Conservation (phyloP, 2,797 vertebrate genomes). For the Chromis chromis region DNA sequence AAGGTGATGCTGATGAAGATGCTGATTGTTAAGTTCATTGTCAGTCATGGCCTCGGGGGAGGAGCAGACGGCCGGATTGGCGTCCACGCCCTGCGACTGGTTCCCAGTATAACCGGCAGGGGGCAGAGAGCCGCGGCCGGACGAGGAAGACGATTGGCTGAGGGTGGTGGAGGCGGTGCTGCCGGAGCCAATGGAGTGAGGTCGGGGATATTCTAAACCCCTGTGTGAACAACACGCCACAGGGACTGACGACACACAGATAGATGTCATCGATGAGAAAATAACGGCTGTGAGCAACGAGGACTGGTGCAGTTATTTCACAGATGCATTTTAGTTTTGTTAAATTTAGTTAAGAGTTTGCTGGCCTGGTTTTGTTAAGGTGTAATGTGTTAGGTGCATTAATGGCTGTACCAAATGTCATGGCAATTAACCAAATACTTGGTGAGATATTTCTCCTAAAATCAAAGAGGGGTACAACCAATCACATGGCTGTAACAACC, state of each 20-base stretch:
- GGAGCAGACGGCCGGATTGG: constrained; percentile 44
- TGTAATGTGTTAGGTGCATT: too few species aligned
- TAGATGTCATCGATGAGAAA: constrained; percentile 60
- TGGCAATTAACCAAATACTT: too few species aligned
- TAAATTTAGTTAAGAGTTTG: neutral
- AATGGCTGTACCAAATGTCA: too few species aligned
- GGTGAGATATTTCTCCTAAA: too few species aligned
- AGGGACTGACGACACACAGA: constrained; percentile 80
- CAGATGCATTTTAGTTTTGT: neutral
- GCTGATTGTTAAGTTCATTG: constrained; percentile 71
- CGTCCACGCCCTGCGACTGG: constrained; percentile 58
- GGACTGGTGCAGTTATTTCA: neutral
- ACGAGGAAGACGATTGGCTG: constrained; percentile 87
- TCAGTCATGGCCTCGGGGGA: constrained; percentile 66
- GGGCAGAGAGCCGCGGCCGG: constrained; percentile 83
- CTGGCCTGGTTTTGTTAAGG: neutral
- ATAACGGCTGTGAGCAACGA: constrained; percentile 34
- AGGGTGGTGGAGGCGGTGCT: constrained; percentile 81
- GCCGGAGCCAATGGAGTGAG: constrained; percentile 84
- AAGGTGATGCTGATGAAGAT: constrained; percentile 65
- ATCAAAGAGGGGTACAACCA: too few species aligned
- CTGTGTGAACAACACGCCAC: constrained; percentile 82
- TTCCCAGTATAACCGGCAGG: constrained; percentile 73
- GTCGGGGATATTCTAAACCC: constrained; percentile 75
- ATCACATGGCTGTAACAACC: too few species aligned